Conservation (phyloP, 2,797 vertebrate genomes). For the Xyrichtys novacula region DNA sequence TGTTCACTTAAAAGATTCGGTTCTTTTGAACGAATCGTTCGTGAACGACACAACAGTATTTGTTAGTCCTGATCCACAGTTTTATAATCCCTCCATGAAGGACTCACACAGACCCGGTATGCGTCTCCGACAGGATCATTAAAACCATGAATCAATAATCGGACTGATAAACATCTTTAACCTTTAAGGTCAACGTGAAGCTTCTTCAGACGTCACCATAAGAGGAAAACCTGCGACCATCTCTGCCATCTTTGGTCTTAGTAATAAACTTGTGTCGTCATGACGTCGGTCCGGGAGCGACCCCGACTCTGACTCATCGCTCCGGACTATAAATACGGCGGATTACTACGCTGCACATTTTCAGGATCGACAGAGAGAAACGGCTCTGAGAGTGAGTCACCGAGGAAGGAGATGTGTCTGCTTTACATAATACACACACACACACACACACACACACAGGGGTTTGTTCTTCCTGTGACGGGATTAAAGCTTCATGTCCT, state of each 20-base stretch:
- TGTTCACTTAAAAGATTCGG: too few species aligned
- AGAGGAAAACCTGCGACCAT: neutral
- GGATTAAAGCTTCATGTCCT: conserved; percentile 7
- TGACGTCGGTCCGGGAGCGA: conserved; percentile 14
- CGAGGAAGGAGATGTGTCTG: conserved; percentile 3
- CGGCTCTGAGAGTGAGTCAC: conserved; percentile 40
- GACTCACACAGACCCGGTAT: too few species aligned
- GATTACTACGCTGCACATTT: conserved; percentile 19
- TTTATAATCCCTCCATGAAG: too few species aligned
- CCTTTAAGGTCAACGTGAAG: neutral
- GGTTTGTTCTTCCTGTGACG: conserved; percentile 5
- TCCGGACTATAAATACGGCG: conserved; percentile 42
- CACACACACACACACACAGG: neutral
- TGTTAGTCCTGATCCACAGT: too few species aligned
- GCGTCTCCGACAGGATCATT: neutral
- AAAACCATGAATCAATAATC: too few species aligned
- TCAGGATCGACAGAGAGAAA: conserved; percentile 28
- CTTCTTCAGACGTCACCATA: neutral
- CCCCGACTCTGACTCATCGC: conserved; percentile 35
- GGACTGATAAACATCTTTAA: too few species aligned
- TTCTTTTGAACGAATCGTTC: too few species aligned
- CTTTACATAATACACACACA: neutral
- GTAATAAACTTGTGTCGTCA: conserved; percentile 1
- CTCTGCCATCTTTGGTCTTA: neutral
- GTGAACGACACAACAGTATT: too few species aligned